Conservation (phyloP, 2,888 invertebrate genomes). For the Eupithecia vulgata region DNA sequence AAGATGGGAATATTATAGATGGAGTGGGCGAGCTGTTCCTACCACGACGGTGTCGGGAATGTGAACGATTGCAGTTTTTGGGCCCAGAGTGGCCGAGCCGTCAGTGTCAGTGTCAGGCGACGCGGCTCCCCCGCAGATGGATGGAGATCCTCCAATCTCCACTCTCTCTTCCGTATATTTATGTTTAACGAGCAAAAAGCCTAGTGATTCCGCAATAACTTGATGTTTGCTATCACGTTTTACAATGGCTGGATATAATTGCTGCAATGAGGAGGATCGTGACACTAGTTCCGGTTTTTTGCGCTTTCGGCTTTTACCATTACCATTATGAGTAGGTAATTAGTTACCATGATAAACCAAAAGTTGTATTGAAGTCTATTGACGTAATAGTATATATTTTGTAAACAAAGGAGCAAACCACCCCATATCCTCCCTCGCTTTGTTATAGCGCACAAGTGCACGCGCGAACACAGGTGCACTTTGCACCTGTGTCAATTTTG, state of each 20-base stretch:
- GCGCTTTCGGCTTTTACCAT: too few species aligned
- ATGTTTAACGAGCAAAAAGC: background rate
- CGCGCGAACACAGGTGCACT: too few species aligned
- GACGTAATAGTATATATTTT: too few species aligned
- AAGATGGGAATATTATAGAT: background rate
- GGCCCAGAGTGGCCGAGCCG: background rate
- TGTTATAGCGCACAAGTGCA: too few species aligned
- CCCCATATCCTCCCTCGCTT: too few species aligned
- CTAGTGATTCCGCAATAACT: background rate
- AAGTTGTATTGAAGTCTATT: too few species aligned
- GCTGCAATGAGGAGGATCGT: background rate
- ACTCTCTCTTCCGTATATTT: background rate
- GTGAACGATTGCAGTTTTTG: conserved; percentile 11
- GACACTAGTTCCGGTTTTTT: background rate
- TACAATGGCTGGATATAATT: background rate
- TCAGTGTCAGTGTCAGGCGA: background rate
- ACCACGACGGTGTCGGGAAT: background rate
- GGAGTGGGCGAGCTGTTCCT: background rate
- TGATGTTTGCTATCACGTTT: background rate
- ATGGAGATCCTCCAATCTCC: background rate
- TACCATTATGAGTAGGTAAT: too few species aligned
- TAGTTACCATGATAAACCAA: too few species aligned
- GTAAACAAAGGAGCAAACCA: too few species aligned
- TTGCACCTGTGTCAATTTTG: too few species aligned
- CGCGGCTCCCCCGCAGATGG: background rate